Evolutionary conservation across 2,113 vertebrate genomes (phyloP), one percentile per base, ranked within the genome.

Genomic region (Bubo bubo): DNA sequence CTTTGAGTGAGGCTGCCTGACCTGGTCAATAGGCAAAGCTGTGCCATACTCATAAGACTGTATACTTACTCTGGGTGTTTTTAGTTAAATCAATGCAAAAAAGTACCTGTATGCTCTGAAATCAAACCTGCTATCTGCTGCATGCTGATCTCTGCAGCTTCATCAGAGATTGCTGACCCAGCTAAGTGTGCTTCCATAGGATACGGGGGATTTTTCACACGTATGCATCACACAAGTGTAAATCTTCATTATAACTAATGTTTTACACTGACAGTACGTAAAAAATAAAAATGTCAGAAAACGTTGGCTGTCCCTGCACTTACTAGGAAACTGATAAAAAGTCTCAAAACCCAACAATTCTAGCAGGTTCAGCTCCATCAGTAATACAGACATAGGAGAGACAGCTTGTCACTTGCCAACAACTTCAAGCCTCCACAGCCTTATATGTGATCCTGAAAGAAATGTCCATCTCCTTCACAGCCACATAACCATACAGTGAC

Each of bases 1-100:
- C 49, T 77, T 70, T 0, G 0, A 22, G 8, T 16, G 45, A 88
- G 35, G 8, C 13, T 73, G 71, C 32, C 34, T 53, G 49, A 21
- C 52, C 64, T 52, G 52, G 52, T 26, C 27, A 37, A 39, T 2
- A 86, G 56, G 30, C 14, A 88, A 77, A 86, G 18, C 24, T 76
- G 10, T n/a, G 35, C 43, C 43, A 47, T 50, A 55, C 18, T 55
- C 10, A 3, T 14, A 67, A 56, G 39, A 35, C 8, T 43, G 15
- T 34, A 14, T 43, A 28, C 12, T 87, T 77, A 37, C 0, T 1
- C 7, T 17, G 5, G 16, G 1, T 10, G 47, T 37, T 59, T 82
- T 90, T 9, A 17, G 32, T 82, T 85, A 88, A 72, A 60, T n/a
- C 12, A 13, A 20, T 23, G 9, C 1, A 22, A 49, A 88, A 22